These are phyloP conservation scores for Pongo pygmaeus DNA, from an alignment of 2,113 vertebrate genomes.

Conservation along the genomic window DNA sequence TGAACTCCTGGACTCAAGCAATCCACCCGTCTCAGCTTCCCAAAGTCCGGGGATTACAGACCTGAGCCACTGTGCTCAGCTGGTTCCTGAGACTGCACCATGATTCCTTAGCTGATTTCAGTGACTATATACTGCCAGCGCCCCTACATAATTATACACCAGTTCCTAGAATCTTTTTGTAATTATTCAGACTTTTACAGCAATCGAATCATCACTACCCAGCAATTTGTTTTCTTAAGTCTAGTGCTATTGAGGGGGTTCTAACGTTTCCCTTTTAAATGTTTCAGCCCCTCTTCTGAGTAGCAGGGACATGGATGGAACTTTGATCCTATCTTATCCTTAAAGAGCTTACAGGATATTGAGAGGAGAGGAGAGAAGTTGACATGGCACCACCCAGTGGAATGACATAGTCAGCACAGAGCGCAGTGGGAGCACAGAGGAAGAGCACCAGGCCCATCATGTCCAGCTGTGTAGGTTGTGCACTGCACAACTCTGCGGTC, in stretches of 20 bases:
- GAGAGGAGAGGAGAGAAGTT: not conserved
- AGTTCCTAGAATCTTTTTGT: not conserved
- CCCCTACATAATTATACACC: not conserved
- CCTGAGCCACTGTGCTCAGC: not conserved
- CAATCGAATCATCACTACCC: not conserved
- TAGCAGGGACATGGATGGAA: not conserved
- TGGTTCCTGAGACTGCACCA: not conserved
- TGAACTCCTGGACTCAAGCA: not conserved
- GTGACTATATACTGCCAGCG: not conserved
- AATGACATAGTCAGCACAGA: not conserved
- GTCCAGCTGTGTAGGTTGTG: not conserved
- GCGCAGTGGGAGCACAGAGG: not conserved
- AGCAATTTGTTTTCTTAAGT: not conserved
- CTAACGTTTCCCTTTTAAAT: too few relatives aligned
- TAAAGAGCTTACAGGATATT: not conserved
- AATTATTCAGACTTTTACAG: not conserved
- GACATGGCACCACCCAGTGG: not conserved
- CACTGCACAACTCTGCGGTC: not conserved
- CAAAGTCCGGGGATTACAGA: not conserved
- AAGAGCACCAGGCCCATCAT: accelerated
- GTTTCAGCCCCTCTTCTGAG: not conserved
- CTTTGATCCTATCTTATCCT: not conserved
- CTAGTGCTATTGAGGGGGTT: not conserved
- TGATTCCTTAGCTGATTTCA: not conserved
- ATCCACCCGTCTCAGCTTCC: not conserved